Percentiles rank a stretch among this genome's conserved stretches.
Evolutionary conservation across 2,888 invertebrate genomes (phyloP).

Genomic region (Mimumesa dahlbomi): DNA sequence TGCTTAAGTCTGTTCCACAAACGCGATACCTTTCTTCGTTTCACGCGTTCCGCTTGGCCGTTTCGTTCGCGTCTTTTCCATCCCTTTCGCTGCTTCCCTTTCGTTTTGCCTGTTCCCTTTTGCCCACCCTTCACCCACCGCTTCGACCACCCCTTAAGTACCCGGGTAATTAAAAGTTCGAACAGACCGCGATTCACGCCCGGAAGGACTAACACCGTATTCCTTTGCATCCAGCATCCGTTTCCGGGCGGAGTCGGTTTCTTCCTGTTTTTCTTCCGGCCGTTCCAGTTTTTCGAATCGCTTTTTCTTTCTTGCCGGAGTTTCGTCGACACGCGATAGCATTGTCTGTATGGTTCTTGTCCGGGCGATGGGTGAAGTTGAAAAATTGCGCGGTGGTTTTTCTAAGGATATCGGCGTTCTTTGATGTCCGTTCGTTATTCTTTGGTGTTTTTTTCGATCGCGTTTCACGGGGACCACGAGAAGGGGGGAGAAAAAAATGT

Average conservation of each 20-base stretch:
- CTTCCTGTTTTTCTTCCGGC: too few species aligned
- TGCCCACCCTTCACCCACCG: conserved; percentile 9
- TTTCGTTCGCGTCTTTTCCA: conserved; percentile 24
- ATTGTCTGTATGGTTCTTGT: conserved; percentile 27
- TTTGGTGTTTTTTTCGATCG: too few species aligned
- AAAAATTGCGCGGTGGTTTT: conserved; percentile 41
- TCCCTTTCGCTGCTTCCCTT: not conserved
- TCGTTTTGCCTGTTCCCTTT: conserved; percentile 1
- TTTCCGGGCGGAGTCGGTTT: not conserved
- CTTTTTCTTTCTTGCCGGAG: conserved; percentile 5
- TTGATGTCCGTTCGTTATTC: conserved; percentile 38
- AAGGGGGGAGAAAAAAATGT: conserved; percentile 25
- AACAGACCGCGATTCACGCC: conserved; percentile 65
- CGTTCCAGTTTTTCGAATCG: conserved; percentile 26
- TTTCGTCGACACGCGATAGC: conserved; percentile 18
- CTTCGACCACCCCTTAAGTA: conserved; percentile 58
- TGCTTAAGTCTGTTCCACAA: conserved; percentile 55
- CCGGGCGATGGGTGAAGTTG: conserved; percentile 37
- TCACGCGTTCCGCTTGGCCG: conserved; percentile 29
- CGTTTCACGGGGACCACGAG: conserved; percentile 21
- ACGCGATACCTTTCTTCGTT: conserved; percentile 18
- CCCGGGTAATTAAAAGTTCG: conserved; percentile 73
- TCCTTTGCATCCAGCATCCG: conserved; percentile 1
- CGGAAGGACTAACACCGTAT: conserved; percentile 30
- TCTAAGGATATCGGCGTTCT: conserved; percentile 22